Evolutionary conservation across 2,888 invertebrate genomes (phyloP).

Genomic region (Chesias legatella): DNA sequence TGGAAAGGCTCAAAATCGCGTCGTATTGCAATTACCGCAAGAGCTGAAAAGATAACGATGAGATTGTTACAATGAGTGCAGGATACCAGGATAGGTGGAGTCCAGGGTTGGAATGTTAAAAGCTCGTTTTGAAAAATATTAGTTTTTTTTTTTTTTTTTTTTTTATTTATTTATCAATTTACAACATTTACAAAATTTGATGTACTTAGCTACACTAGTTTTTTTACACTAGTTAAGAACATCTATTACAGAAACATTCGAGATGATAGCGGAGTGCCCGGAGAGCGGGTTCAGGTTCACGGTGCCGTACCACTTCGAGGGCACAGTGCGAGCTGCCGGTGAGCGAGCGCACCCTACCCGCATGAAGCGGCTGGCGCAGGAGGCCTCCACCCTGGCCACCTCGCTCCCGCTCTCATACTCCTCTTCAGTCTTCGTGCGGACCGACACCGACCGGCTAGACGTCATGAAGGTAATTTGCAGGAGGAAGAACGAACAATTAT

Average conservation of each 20-base stretch:
- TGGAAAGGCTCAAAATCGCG: no score
- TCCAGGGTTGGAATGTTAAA: no score
- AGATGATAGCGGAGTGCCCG: constrained; percentile 91
- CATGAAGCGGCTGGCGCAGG: constrained; percentile 95
- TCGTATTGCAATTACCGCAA: no score
- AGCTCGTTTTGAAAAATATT: no score
- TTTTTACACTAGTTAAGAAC: no score
- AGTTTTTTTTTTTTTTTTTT: no score
- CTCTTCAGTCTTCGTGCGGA: constrained; percentile 96
- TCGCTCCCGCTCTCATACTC: constrained; percentile 95
- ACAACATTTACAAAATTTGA: no score
- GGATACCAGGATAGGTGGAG: no score
- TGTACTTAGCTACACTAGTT: no score
- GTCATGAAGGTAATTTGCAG: constrained; percentile 97
- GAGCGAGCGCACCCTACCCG: constrained; percentile 92
- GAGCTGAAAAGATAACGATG: no score
- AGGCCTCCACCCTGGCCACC: constrained; percentile 95
- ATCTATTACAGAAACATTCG: constrained; percentile 86
- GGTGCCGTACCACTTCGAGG: constrained; percentile 94
- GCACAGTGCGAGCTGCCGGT: constrained; percentile 91
- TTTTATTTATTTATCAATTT: no score
- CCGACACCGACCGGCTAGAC: constrained; percentile 95
- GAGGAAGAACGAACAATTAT: background rate
- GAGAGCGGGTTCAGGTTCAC: constrained; percentile 90
- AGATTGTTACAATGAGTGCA: no score